These are phyloP conservation scores for Nasonia giraulti DNA, from an alignment of 1,140 invertebrate genomes.

Conservation along the genomic window DNA sequence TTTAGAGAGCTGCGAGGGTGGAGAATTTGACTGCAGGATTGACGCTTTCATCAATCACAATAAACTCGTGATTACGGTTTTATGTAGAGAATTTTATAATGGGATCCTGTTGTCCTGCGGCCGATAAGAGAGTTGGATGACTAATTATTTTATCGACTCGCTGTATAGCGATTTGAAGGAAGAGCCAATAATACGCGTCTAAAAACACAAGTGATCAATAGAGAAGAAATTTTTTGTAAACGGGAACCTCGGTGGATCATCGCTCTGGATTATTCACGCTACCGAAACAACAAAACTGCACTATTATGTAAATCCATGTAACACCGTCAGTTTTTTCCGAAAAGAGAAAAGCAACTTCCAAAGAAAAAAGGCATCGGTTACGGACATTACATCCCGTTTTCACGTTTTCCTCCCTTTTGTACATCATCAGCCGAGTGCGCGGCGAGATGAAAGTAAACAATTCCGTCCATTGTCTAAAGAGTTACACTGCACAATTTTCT, in stretches of 20 bases:
- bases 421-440: not conserved
- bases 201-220: not conserved
- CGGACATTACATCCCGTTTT: not conserved
- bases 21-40: not conserved
- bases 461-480: conserved; percentile 16
- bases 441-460: conserved; percentile 38
- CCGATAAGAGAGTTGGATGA: not conserved
- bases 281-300: not conserved
- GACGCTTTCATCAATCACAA: conserved; percentile 32
- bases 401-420: not conserved
- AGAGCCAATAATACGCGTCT: not conserved
- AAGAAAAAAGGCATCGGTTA: conserved; percentile 12
- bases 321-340: not conserved
- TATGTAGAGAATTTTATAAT: conserved; percentile 8
- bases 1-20: not conserved
- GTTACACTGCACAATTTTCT: conserved; percentile 31
- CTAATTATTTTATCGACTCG: too few relatives aligned
- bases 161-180: too few relatives aligned
- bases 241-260: not conserved
- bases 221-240: not conserved
- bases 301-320: not conserved
- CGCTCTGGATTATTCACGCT: not conserved
- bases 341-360: not conserved
- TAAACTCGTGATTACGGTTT: conserved; percentile 2
- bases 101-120: not conserved